Conservation (phyloP, 2,797 vertebrate genomes). For the Pagetopsis macropterus region DNA sequence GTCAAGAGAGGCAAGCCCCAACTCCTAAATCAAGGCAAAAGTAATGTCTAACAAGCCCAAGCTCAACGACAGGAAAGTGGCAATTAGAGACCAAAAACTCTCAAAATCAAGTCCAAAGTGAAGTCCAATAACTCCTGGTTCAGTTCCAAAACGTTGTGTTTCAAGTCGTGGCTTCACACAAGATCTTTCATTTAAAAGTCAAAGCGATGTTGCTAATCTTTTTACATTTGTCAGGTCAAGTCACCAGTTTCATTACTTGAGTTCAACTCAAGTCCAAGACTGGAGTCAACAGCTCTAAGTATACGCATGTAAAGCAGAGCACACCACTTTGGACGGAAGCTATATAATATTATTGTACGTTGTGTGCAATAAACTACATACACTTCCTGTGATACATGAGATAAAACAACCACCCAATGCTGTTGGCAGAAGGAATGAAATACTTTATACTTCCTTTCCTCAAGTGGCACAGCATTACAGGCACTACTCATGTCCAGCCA, state of each 20-base stretch:
- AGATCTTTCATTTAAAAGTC: not conserved
- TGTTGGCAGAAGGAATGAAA: slow-evolving; percentile 46
- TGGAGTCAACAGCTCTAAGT: not conserved
- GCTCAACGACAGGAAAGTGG: not conserved
- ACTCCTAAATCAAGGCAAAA: not conserved
- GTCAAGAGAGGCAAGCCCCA: not conserved
- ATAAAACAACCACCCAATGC: slow-evolving; percentile 21
- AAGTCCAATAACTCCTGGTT: not conserved
- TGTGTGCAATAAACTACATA: slow-evolving; percentile 17
- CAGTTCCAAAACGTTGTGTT: not conserved
- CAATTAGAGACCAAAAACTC: not conserved
- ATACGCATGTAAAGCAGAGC: not conserved
- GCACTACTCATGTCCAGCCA: slow-evolving; percentile 50
- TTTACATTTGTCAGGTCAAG: not conserved
- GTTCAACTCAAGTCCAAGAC: not conserved
- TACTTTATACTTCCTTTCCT: slow-evolving; percentile 48
- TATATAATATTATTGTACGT: not conserved
- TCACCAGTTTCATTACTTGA: not conserved
- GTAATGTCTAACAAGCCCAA: not conserved
- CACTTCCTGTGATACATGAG: slow-evolving; percentile 13
- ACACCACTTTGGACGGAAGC: slow-evolving; percentile 12
- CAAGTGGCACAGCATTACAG: slow-evolving; percentile 50
- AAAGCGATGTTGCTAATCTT: not conserved
- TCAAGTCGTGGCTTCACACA: not conserved
- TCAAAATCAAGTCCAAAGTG: not conserved